Percentiles rank a stretch among this genome's conserved stretches.
Conservation (phyloP, 2,113 vertebrate species). For the Nyctereutes procyonoides region DNA sequence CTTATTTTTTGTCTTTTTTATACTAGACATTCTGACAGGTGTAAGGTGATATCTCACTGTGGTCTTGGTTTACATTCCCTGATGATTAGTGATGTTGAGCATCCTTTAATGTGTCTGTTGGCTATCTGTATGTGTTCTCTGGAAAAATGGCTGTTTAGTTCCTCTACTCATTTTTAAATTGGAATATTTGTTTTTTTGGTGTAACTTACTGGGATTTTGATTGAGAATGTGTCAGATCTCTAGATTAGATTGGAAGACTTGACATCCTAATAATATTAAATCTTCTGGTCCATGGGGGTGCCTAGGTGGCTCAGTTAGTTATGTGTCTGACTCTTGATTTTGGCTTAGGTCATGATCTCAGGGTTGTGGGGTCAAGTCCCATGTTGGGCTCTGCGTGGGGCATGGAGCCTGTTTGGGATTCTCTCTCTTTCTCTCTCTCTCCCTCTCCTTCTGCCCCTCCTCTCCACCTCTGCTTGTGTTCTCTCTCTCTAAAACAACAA, state of each 20-base stretch:
- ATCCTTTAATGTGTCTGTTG: background rate
- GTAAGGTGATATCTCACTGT: background rate
- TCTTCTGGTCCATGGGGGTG: background rate
- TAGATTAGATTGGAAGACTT: background rate
- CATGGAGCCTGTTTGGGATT: background rate
- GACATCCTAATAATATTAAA: background rate
- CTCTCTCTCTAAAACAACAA: background rate
- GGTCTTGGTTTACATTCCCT: background rate
- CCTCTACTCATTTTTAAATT: background rate
- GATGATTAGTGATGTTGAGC: background rate
- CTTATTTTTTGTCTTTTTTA: background rate
- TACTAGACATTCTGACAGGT: background rate
- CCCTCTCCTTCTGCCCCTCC: background rate
- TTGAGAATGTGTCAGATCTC: background rate
- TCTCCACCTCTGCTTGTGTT: background rate
- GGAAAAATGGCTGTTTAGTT: background rate
- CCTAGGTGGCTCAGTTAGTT: background rate
- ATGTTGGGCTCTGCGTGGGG: background rate
- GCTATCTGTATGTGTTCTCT: background rate
- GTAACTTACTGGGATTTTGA: background rate
- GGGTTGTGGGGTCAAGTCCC: background rate
- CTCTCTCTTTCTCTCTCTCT: background rate
- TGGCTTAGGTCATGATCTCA: background rate
- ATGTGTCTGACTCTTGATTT: background rate
- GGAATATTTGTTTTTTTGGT: background rate